Conservation (phyloP, 2,797 vertebrate species). For the Sebastes paucispinis region DNA sequence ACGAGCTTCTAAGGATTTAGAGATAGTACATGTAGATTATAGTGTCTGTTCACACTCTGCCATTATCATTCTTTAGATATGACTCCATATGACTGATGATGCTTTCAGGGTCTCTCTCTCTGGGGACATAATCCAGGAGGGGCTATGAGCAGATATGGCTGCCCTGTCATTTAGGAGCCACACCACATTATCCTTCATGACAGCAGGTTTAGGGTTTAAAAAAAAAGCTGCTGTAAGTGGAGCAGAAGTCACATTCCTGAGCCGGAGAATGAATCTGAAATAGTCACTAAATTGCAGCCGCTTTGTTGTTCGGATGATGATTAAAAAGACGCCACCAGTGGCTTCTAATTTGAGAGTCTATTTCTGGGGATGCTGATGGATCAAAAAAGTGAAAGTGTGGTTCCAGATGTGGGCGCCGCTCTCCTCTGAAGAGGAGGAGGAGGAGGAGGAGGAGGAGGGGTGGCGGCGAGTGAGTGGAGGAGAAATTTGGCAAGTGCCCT, state of each 20-base stretch:
- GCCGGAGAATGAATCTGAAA: slow-evolving; percentile 21
- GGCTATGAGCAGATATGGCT: neutral
- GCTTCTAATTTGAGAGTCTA: slow-evolving; percentile 59
- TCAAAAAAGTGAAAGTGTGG: slow-evolving; percentile 39
- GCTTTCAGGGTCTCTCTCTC: neutral
- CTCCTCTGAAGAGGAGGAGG: neutral
- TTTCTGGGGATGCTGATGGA: slow-evolving; percentile 52
- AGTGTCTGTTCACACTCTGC: slow-evolving; percentile 13
- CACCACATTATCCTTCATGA: slow-evolving; percentile 5
- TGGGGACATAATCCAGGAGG: neutral
- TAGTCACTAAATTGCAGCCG: slow-evolving; percentile 2
- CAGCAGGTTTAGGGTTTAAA: slow-evolving; percentile 15
- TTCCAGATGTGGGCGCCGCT: slow-evolving; percentile 55
- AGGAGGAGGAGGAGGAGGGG: neutral
- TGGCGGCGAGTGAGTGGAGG: neutral
- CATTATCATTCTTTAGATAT: slow-evolving; percentile 8
- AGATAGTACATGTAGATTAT: slow-evolving; percentile 24
- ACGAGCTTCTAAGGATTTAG: neutral
- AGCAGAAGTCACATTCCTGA: slow-evolving; percentile 47
- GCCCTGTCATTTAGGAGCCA: slow-evolving; percentile 53
- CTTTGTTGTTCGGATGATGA: slow-evolving; percentile 50
- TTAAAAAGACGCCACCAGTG: slow-evolving; percentile 48
- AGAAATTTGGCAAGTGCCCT: slow-evolving; percentile 66
- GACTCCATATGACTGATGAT: too few species aligned
- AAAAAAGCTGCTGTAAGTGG: slow-evolving; percentile 23